Percentiles rank a stretch among this genome's conserved stretches.
Evolutionary conservation across 2,888 invertebrate species (phyloP).

Genomic region (Chaitophorus viminalis): DNA sequence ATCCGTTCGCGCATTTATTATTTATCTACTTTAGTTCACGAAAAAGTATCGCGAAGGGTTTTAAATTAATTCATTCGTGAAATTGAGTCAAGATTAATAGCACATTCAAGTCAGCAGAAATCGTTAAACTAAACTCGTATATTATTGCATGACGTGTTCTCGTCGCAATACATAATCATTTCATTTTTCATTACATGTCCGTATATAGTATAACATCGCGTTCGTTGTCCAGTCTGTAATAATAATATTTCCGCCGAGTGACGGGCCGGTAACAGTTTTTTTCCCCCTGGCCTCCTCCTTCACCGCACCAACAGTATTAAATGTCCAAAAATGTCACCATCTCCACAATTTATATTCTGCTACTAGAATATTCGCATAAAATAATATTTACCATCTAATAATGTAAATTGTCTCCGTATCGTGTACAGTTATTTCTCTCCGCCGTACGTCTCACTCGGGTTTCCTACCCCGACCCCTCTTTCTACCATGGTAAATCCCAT

Average conservation of each 20-base stretch:
- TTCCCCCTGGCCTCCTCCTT: no score
- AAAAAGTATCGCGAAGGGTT: background rate
- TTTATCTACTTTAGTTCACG: background rate
- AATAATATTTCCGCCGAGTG: slow-evolving; percentile 32
- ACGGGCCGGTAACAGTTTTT: slow-evolving; percentile 52
- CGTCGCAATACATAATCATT: slow-evolving; percentile 36
- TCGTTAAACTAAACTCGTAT: background rate
- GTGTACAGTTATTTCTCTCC: background rate
- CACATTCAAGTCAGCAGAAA: slow-evolving; percentile 7
- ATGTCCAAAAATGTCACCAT: slow-evolving; percentile 27
- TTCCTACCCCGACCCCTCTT: background rate
- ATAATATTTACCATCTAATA: slow-evolving; percentile 57
- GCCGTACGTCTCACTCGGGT: background rate
- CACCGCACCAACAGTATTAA: background rate
- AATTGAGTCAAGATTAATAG: slow-evolving; percentile 50
- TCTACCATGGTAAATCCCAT: background rate
- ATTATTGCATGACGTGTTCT: slow-evolving; percentile 1
- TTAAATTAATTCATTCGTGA: slow-evolving; percentile 18
- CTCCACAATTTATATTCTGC: slow-evolving; percentile 40
- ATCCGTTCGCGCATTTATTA: background rate
- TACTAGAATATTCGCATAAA: slow-evolving; percentile 45
- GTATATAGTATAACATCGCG: background rate
- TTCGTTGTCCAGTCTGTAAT: slow-evolving; percentile 26
- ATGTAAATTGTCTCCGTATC: slow-evolving; percentile 45
- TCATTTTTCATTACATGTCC: slow-evolving; percentile 44